Evolutionary conservation across 2,797 vertebrate species (phyloP).

Genomic region (Ctenopoma kingsleyae): DNA sequence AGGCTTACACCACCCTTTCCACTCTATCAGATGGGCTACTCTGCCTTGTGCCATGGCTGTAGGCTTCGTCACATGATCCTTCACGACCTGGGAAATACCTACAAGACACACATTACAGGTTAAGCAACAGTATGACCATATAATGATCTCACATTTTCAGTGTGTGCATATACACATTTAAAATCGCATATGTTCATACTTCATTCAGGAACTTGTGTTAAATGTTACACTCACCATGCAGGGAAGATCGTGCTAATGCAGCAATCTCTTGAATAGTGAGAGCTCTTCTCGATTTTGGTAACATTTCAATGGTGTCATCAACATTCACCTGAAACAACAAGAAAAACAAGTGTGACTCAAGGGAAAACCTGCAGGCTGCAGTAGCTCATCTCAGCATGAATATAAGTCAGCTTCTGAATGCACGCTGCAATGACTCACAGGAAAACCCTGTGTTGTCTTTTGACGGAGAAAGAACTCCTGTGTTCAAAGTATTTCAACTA

Average conservation of each 20-base stretch:
- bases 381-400: conserved; percentile 28
- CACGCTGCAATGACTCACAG: conserved; percentile 45
- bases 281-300: conserved; percentile 97
- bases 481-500: conserved; percentile 30
- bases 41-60: conserved; percentile 98
- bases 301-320: conserved; percentile 96
- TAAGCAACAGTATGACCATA: not conserved
- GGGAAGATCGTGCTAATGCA: conserved; percentile 94
- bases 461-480: conserved; percentile 25
- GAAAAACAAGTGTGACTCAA: conserved; percentile 17
- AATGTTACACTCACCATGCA: conserved; percentile 87
- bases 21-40: conserved; percentile 97
- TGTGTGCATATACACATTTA: not conserved
- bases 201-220: not conserved
- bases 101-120: not conserved
- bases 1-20: conserved; percentile 98
- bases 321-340: conserved; percentile 91
- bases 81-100: conserved; percentile 99
- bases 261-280: conserved; percentile 98
- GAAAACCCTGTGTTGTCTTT: conserved; percentile 36
- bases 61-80: conserved; percentile 98
- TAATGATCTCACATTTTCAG: not conserved
- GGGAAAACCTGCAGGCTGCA: not conserved
- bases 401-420: conserved; percentile 35
- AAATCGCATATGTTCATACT: not conserved